Percentiles rank a stretch among this genome's conserved stretches.
phyloP scores from a whole-genome alignment of 2,113 vertebrate genomes.

The Chaenogobius annularis region DNA sequence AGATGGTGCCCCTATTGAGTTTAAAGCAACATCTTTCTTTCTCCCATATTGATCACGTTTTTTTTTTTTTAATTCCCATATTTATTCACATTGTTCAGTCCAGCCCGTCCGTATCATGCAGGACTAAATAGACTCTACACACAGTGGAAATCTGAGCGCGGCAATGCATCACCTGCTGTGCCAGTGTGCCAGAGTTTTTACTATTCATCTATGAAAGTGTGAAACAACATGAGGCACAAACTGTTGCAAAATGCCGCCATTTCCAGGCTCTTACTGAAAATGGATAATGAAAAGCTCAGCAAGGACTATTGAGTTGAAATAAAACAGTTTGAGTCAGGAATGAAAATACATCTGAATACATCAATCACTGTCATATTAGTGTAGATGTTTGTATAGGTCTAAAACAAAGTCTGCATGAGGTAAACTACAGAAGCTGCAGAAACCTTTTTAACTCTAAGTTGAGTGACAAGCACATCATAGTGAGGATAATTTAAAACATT shows the following conservation, averaged over 20 bases:
- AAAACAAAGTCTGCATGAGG: conserved; percentile 2
- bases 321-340: neutral
- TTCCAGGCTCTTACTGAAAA: conserved; percentile 1
- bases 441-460: neutral
- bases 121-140: conserved; percentile 47
- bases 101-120: conserved; percentile 23
- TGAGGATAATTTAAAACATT: neutral
- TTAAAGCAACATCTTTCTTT: conserved; percentile 29
- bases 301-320: neutral
- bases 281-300: conserved; percentile 9
- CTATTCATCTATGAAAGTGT: conserved; percentile 48
- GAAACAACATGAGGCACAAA: conserved; percentile 26
- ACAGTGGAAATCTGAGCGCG: conserved; percentile 37
- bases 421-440: neutral
- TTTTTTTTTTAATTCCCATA: conserved; percentile 18
- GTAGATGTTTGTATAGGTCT: neutral
- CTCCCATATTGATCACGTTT: conserved; percentile 32
- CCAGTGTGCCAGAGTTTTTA: conserved; percentile 37
- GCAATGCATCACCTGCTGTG: conserved; percentile 43
- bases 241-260: conserved; percentile 12
- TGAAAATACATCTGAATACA: neutral
- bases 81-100: conserved; percentile 33
- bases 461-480: neutral
- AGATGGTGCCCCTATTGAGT: conserved; percentile 1
- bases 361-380: neutral